Conservation (phyloP, 2,113 vertebrate species). For the Campylomormyrus numenius region DNA sequence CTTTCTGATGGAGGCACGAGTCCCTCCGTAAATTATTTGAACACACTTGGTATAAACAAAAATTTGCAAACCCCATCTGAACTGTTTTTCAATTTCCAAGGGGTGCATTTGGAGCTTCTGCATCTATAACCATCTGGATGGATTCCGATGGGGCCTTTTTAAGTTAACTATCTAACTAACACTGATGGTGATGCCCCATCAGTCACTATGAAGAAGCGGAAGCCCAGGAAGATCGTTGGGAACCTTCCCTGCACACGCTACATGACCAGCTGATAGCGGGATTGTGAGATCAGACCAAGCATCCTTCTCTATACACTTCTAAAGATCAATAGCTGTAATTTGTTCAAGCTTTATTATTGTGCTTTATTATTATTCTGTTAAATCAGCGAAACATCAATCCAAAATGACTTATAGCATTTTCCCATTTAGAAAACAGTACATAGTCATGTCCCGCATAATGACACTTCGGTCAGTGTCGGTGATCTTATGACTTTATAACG, state of each 20-base stretch:
- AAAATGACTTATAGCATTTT: neutral
- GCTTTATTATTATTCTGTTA: neutral
- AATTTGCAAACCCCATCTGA: neutral
- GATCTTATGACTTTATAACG: neutral
- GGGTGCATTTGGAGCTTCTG: neutral
- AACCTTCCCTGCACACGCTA: neutral
- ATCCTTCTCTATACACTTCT: neutral
- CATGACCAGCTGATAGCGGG: neutral
- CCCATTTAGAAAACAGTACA: neutral
- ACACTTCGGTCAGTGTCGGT: neutral
- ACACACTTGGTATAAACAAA: neutral
- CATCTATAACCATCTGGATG: neutral
- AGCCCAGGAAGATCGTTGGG: neutral
- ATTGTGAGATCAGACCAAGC: neutral
- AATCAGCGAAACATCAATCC: neutral
- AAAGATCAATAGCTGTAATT: neutral
- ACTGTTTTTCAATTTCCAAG: neutral
- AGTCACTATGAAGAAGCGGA: neutral
- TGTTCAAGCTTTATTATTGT: neutral
- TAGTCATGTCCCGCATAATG: neutral
- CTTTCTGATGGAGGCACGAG: neutral
- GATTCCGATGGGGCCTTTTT: neutral
- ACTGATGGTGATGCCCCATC: neutral
- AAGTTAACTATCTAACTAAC: neutral
- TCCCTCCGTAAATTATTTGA: neutral